Evolutionary conservation across 2,113 vertebrate species (phyloP), one percentile per base, ranked within the genome.

Genomic region (Cinclus cinclus): DNA sequence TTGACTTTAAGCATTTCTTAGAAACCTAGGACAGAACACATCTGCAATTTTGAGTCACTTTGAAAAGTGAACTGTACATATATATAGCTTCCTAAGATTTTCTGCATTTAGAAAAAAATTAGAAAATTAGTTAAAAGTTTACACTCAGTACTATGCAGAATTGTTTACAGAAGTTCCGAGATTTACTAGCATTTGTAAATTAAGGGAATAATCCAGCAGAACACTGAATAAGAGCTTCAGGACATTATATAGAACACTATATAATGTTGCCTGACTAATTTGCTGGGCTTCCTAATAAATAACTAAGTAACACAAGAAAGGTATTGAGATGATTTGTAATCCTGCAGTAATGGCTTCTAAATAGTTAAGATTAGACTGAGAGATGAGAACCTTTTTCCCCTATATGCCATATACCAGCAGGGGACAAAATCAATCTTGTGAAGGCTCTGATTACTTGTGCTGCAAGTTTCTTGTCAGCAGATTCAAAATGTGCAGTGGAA

Each of bases 401-500:
- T 96, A 87, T 95, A 93, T 97, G 96, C 97, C 97, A 97, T 96
- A 95, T 97, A 97, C 94, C 96, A 97, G 97, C 97, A 97, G 95
- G 97, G 95, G 94, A 98, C 96, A 98, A 98, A 97, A 98, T 98
- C 98, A 98, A 98, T 98, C 98, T 98, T 98, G 76, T 47, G 23
- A 97, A 96, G 88, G 92, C 95, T 97, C 97, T 98, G 98, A 98
- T 98, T 98, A 97, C 97, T 97, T 98, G 96, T 97, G 94, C 97
- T 95, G 94, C 96, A 97, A 97, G 97, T 98, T 98, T 98, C 97
- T 98, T 98, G 98, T 98, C 98, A 98, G 98, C 97, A 98, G 95
- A 98, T 98, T 98, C 98, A 98, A 97, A 98, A 97, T 96, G 97
- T 97, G 95, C 97, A 95, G 78, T 93, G 94, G 96, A 97, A 98